Base-by-base conservation (phyloP, 2,888 invertebrate genomes). In the Drosophila acutilabella region DNA sequence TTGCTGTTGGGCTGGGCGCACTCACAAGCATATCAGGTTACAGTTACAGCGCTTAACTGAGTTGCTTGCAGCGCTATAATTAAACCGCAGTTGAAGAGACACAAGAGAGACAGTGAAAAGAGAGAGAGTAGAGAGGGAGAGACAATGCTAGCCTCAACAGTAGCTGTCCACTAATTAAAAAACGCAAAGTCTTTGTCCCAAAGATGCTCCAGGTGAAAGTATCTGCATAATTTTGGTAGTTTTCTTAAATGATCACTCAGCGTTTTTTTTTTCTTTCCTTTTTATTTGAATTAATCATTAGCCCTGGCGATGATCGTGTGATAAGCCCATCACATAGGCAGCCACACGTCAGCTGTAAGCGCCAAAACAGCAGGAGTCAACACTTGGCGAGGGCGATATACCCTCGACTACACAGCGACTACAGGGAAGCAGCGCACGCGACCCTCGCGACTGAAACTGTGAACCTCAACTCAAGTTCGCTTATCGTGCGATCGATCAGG, bases 301-400 rank as follows among this genome's bases (percentile, higher is more conserved):
- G 47, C 45, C 40, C 14, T 41, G 14, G 36, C 68, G 90, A 90
- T 90, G 84, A 89, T 89, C 79, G 79, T 73, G 44, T 75, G 91
- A 91, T 91, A 91, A 91, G 74, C 71, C 75, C 76, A 71, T 88
- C 88, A 88, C 81, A 85, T 81, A 83, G 84, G 78, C 84, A 90
- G 86, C 81, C 91, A 91, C 89, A 91, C 91, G 91, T 91, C 91
- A 91, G 81, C 73, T 81, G 83, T 81, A 87, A 91, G 91, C 91
- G 91, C 91, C 90, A 90, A 91, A 30, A 88, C 88, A 75, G 89
- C 85, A 89, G 88, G 89, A 88, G 88, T 72, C 89, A 70, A 89
- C 88, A 86, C 89, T 86, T 88, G 58, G 60, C 59, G 66, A 66
- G 71, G 75, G 54, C 44, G 72, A 64, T 56, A 13, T 6, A 4